Conservation (phyloP, 2,888 invertebrate species). For the Conops quadrifasciatus region DNA sequence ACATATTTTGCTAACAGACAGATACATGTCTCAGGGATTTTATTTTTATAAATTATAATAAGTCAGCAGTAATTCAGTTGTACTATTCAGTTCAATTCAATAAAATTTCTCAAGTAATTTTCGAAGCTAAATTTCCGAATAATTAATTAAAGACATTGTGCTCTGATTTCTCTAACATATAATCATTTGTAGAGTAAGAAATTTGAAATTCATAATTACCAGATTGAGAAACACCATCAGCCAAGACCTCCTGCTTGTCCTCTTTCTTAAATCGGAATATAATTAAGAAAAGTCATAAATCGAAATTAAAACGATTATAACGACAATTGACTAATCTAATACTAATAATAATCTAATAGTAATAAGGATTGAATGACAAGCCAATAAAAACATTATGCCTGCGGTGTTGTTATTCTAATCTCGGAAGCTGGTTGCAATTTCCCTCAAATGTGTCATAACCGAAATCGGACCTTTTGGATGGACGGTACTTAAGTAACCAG, state of each 20-base stretch:
- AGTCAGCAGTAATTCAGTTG: too few species aligned
- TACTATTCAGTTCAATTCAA: constrained; percentile 15
- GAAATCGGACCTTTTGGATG: constrained; percentile 85
- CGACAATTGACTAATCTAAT: too few species aligned
- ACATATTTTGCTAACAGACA: too few species aligned
- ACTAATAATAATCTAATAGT: constrained; percentile 74
- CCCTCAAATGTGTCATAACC: constrained; percentile 76
- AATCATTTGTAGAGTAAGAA: not conserved
- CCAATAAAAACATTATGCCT: constrained; percentile 82
- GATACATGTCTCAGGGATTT: too few species aligned
- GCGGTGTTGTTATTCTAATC: constrained; percentile 60
- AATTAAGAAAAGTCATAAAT: constrained; percentile 59
- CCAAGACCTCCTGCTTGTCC: constrained; percentile 32
- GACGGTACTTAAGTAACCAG: constrained; percentile 76
- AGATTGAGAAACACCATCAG: constrained; percentile 16
- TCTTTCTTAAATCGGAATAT: constrained; percentile 71
- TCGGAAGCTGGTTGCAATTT: constrained; percentile 65
- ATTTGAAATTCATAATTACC: not conserved
- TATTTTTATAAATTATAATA: too few species aligned
- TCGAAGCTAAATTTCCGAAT: not conserved
- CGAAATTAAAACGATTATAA: not conserved
- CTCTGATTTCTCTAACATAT: not conserved
- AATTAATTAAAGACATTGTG: constrained; percentile 30
- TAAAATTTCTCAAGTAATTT: not conserved
- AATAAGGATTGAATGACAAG: constrained; percentile 90